Percentiles rank a stretch among this genome's conserved stretches.
Conservation (phyloP, 2,888 invertebrate genomes). For the Folsomia candida region DNA sequence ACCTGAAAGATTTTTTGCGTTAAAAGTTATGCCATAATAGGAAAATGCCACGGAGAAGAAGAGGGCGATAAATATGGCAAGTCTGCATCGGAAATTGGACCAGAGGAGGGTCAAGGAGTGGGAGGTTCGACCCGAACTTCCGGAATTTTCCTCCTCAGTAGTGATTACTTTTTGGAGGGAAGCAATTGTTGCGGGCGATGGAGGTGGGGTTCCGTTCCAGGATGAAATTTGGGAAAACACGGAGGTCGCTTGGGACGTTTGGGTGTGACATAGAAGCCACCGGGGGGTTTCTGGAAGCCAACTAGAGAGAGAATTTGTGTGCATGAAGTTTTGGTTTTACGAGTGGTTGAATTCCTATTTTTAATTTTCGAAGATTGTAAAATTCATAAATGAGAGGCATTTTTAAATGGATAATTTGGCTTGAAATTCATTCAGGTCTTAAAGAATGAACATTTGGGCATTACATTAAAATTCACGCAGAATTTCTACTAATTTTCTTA, state of each 20-base stretch:
- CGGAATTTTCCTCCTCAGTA: background rate
- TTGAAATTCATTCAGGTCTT: too few relatives aligned
- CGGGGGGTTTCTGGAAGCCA: conserved; percentile 41
- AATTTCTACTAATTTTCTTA: conserved; percentile 5
- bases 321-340: background rate
- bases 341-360: too few relatives aligned
- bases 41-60: conserved; percentile 25
- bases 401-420: background rate
- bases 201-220: conserved; percentile 23
- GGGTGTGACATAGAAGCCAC: conserved; percentile 32
- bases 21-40: conserved; percentile 36
- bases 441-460: too few relatives aligned
- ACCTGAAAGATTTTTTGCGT: conserved; percentile 24
- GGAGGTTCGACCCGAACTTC: background rate
- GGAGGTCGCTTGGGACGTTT: conserved; percentile 27
- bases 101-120: background rate
- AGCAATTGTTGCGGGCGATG: background rate
- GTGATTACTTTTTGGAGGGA: background rate
- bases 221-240: conserved; percentile 33
- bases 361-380: too few relatives aligned
- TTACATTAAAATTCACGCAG: too few relatives aligned
- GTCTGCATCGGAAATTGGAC: conserved; percentile 9
- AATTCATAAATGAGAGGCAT: background rate
- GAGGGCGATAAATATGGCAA: conserved; percentile 22
- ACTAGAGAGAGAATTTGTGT: conserved; percentile 8